These are phyloP conservation scores for Siniperca undulata DNA, from an alignment of 2,797 vertebrate species.

Conservation along the genomic window DNA sequence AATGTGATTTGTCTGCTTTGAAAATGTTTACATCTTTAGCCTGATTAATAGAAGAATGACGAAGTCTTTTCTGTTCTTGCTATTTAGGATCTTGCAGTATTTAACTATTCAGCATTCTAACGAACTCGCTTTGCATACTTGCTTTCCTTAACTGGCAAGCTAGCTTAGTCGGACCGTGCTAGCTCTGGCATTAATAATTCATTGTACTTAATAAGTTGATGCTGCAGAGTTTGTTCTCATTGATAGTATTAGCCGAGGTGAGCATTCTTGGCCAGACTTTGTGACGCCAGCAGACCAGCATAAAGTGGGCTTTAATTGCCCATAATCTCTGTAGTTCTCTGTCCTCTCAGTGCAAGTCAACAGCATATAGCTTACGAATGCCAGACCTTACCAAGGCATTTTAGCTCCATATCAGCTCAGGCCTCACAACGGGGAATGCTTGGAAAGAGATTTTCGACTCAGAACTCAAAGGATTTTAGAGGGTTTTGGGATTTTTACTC, in stretches of 20 bases:
- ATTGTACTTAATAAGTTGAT: constrained; percentile 81
- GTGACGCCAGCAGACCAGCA: constrained; percentile 81
- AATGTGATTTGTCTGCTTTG: background rate
- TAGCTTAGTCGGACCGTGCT: constrained; percentile 65
- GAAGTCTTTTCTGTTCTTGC: background rate
- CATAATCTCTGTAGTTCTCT: constrained; percentile 76
- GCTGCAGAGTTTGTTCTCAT: constrained; percentile 80
- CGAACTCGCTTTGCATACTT: constrained; percentile 52
- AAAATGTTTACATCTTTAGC: background rate
- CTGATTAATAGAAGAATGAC: background rate
- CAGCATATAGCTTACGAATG: constrained; percentile 68
- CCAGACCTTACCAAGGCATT: constrained; percentile 63
- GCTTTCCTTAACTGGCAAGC: constrained; percentile 52
- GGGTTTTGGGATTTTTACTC: constrained; percentile 29
- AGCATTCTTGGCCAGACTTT: constrained; percentile 82
- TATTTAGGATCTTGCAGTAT: background rate
- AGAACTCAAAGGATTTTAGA: constrained; percentile 49
- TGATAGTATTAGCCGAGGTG: constrained; percentile 83
- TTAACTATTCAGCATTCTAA: constrained; percentile 30
- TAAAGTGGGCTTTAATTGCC: constrained; percentile 83
- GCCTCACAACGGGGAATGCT: constrained; percentile 49
- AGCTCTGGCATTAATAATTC: constrained; percentile 83
- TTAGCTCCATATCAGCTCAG: constrained; percentile 57
- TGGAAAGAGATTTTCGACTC: constrained; percentile 55
- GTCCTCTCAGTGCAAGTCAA: constrained; percentile 72